A percentile compares a stretch with the other conserved stretches of the same genome.
These are phyloP conservation scores for Scaptomyza tumidula DNA, from an alignment of 2,888 invertebrate genomes.

Conservation along the genomic window DNA sequence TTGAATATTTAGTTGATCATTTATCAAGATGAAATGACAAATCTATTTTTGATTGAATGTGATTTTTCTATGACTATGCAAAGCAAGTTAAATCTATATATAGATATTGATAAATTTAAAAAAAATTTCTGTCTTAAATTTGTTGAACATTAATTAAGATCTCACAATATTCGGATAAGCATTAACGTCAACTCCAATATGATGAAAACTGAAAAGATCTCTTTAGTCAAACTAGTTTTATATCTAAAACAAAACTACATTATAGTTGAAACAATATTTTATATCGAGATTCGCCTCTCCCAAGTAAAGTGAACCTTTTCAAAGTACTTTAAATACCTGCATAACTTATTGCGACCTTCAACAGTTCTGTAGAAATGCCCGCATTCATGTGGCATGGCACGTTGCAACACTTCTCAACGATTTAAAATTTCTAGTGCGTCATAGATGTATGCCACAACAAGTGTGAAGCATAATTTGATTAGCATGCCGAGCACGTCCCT, in stretches of 20 bases:
- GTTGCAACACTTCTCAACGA: conserved; percentile 17
- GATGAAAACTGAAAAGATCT: background rate
- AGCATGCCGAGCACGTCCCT: conserved; percentile 78
- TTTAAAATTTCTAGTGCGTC: conserved; percentile 55
- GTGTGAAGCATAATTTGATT: conserved; percentile 58
- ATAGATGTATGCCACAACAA: conserved; percentile 21
- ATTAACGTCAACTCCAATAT: no score
- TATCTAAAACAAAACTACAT: background rate
- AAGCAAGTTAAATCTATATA: conserved; percentile 1
- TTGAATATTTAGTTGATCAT: conserved; percentile 15
- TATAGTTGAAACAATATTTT: no score
- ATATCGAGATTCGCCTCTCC: background rate
- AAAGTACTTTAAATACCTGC: background rate
- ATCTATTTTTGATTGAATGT: background rate
- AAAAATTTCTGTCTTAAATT: background rate
- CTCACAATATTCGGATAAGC: no score
- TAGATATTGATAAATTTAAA: conserved; percentile 7
- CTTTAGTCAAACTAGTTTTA: background rate
- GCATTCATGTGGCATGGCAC: conserved; percentile 2
- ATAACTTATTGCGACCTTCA: conserved; percentile 37
- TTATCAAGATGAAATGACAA: conserved; percentile 3
- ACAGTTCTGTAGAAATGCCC: conserved; percentile 28
- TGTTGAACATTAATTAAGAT: background rate
- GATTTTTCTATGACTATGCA: conserved; percentile 12
- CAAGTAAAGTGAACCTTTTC: background rate